These are phyloP conservation scores for Pardalotus punctatus DNA, from an alignment of 2,113 vertebrate species.

Conservation along the genomic window DNA sequence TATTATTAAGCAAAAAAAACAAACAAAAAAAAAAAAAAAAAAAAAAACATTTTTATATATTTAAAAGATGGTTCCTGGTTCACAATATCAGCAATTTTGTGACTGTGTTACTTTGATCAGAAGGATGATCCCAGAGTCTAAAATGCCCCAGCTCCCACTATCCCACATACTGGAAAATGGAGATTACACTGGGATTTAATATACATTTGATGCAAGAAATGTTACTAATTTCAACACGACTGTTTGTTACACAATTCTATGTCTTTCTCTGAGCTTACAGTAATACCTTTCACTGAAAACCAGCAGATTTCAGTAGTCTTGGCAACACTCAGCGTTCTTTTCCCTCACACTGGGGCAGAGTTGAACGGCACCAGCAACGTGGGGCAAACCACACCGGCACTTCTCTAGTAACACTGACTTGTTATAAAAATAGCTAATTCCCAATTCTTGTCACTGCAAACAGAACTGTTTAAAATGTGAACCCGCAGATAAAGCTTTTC, in stretches of 20 bases:
- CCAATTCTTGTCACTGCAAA: not conserved
- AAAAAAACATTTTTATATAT: not conserved
- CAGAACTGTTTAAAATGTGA: not conserved
- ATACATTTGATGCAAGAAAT: not conserved
- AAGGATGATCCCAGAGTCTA: not conserved
- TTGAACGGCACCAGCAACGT: not conserved
- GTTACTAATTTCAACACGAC: not conserved
- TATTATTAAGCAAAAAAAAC: not conserved
- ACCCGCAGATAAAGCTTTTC: not conserved
- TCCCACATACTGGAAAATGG: not conserved
- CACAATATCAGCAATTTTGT: not conserved
- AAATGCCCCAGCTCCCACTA: not conserved
- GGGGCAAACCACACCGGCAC: not conserved
- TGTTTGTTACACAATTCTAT: not conserved
- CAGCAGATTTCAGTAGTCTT: not conserved
- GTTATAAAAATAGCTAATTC: not conserved
- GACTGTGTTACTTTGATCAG: not conserved
- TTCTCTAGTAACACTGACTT: not conserved
- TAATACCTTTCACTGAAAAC: not conserved
- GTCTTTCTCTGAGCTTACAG: not conserved
- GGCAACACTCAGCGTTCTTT: not conserved
- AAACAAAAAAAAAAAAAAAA: not conserved
- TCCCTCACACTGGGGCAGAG: not conserved
- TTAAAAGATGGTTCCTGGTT: not conserved
- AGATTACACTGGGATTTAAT: not conserved